Base-by-base conservation (phyloP, 2,113 vertebrate genomes). In the Condylura cristata region DNA sequence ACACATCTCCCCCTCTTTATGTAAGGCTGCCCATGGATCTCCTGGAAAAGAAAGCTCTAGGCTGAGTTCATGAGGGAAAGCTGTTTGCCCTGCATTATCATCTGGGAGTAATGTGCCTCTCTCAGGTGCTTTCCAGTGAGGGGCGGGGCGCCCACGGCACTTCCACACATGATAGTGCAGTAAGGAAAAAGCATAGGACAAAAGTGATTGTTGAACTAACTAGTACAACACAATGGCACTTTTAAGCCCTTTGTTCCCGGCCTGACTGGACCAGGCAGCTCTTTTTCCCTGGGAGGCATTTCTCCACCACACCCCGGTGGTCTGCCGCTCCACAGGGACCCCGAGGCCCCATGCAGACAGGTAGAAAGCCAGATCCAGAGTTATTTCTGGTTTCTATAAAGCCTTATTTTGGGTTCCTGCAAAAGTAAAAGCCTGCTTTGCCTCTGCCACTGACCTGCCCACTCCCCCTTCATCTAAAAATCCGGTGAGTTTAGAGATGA, bases 351-450 rank as follows among this genome's bases (percentile, higher is more conserved):
- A 1, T 1, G 28, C 32, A 78, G 83, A 37, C 22, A n/a, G 10
- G 88, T 61, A 9, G 70, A 14, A 53, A 6, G 51, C 8, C 4
- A 13, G 13, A 78, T 53, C 6, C 63, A 71, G 28, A 44, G 24
- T 26, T 83, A 88, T 63, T 60, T 41, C 65, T 94, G 58, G 32
- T 63, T 94, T 92, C 70, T 60, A 8, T n/a, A 89, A 74, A 51
- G 6, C 28, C 8, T 81, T 63, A 60, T 41, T 76, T 85, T 75
- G 14, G 26, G 39, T 70, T 91, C 26, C 76, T 58, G 41, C 4
- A 86, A 84, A 79, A 68, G 79, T 63, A 56, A 78, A 86, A 70
- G 48, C 46, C 76, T 8, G 12, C 12, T 80, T 22, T 37, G 30
- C 37, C 39, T 51, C 37, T 18, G 2, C 30, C 0, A 16, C 22